phyloP scores from a whole-genome alignment of 2,888 invertebrate species.

The Pyrrhosoma nymphula region DNA sequence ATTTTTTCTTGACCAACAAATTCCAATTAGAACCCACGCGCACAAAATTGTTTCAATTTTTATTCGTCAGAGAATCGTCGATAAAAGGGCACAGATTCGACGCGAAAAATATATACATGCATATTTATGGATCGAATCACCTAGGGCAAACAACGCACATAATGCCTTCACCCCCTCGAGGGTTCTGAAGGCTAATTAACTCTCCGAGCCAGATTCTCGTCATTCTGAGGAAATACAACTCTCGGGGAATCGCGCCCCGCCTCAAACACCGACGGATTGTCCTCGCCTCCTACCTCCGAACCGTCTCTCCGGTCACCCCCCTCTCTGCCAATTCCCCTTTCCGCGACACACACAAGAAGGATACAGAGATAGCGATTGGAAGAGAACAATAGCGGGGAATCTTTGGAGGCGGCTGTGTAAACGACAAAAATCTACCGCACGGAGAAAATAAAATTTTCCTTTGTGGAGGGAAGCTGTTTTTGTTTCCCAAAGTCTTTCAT shows the following conservation, averaged over 20 bases:
- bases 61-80: background rate
- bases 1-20: background rate
- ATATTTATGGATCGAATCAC: background rate
- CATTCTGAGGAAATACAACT: constrained; percentile 33
- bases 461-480: constrained; percentile 44
- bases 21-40: background rate
- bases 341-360: background rate
- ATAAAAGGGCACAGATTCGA: background rate
- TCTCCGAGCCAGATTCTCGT: background rate
- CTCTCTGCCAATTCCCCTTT: background rate
- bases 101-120: background rate
- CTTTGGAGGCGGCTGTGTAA: constrained; percentile 52
- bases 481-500: constrained; percentile 37
- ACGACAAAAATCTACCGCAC: constrained; percentile 39
- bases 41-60: background rate
- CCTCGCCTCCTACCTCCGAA: background rate
- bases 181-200: constrained; percentile 43
- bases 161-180: background rate
- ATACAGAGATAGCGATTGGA: background rate
- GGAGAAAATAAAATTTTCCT: constrained; percentile 37
- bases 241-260: background rate
- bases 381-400: constrained; percentile 46
- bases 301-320: background rate
- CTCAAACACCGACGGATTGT: constrained; percentile 34
- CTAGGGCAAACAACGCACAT: background rate